These are phyloP conservation scores for Rhopilema esculentum DNA, from an alignment of 30 jellyfish, hydroid and myxozoan genomes.

Conservation along the genomic window DNA sequence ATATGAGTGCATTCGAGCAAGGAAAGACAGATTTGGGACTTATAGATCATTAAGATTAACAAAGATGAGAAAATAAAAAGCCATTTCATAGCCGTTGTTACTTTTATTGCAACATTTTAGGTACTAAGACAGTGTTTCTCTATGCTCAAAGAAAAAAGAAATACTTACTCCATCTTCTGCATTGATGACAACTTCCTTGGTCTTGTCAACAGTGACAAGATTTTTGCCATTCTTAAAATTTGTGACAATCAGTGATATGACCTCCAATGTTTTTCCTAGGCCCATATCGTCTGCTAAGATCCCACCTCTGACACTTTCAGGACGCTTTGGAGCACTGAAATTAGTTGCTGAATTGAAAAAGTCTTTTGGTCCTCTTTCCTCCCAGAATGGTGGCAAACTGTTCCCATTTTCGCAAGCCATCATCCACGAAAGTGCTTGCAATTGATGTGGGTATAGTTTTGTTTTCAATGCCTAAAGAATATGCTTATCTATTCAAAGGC, in stretches of 20 bases:
- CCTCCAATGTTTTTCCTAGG: slow-evolving; percentile 76
- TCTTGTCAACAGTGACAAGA: slow-evolving; percentile 54
- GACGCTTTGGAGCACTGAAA: slow-evolving; percentile 53
- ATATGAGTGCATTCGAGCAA: too few species aligned
- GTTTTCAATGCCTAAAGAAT: slow-evolving; percentile 63
- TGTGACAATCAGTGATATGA: slow-evolving; percentile 71
- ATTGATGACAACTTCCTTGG: slow-evolving; percentile 12
- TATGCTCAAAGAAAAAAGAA: not conserved
- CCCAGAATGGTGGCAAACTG: slow-evolving; percentile 83
- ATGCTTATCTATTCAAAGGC: not conserved
- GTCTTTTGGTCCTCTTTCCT: slow-evolving; percentile 28
- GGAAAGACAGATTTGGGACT: too few species aligned
- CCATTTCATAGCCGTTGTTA: too few species aligned
- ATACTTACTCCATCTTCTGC: slow-evolving; percentile 28
- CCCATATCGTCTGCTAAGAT: slow-evolving; percentile 90
- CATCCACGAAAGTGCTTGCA: slow-evolving; percentile 88
- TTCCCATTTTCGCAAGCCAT: slow-evolving; percentile 70
- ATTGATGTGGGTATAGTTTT: slow-evolving; percentile 63
- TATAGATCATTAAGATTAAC: too few species aligned
- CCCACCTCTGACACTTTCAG: slow-evolving; percentile 74
- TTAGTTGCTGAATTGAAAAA: slow-evolving; percentile 63
- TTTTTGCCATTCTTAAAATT: slow-evolving; percentile 66
- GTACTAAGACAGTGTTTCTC: not conserved
- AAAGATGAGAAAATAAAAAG: too few species aligned
- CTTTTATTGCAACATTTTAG: not conserved